Conservation (phyloP, 2,888 invertebrate genomes). For the Piscicola geometra region DNA sequence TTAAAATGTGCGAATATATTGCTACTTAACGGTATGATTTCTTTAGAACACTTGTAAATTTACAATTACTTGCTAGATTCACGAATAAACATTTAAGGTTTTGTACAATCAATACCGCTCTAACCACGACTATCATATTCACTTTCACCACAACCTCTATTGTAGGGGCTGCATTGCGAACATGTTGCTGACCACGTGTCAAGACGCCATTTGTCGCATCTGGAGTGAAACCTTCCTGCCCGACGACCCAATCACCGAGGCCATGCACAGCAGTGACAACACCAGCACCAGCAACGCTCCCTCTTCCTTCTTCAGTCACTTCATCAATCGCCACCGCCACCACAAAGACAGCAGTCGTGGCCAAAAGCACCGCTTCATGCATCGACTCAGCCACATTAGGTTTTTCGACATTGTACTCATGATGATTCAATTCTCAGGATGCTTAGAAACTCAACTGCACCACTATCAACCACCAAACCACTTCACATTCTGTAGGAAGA, state of each 20-base stretch:
- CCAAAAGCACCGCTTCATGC: constrained; percentile 92
- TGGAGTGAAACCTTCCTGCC: constrained; percentile 97
- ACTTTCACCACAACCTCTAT: no score
- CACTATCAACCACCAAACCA: no score
- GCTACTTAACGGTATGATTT: no score
- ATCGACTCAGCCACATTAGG: constrained; percentile 94
- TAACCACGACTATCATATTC: no score
- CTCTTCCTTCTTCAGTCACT: constrained; percentile 14
- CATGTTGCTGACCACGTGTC: constrained; percentile 93
- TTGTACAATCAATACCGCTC: no score
- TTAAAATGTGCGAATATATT: no score
- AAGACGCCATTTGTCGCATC: constrained; percentile 95
- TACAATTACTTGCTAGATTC: no score
- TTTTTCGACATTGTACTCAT: constrained; percentile 56
- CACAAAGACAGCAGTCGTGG: constrained; percentile 83
- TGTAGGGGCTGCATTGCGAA: constrained; percentile 89
- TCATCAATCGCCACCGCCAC: constrained; percentile 17
- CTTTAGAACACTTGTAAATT: no score
- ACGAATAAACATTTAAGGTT: no score
- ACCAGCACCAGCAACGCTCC: background rate
- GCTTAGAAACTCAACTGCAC: no score
- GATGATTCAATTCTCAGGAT: no score
- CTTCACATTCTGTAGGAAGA: constrained; percentile 31
- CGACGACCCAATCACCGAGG: constrained; percentile 72
- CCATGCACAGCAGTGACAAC: constrained; percentile 47